These are phyloP conservation scores for Oreochromis mossambicus DNA, from an alignment of 2,797 vertebrate species.

Conservation along the genomic window DNA sequence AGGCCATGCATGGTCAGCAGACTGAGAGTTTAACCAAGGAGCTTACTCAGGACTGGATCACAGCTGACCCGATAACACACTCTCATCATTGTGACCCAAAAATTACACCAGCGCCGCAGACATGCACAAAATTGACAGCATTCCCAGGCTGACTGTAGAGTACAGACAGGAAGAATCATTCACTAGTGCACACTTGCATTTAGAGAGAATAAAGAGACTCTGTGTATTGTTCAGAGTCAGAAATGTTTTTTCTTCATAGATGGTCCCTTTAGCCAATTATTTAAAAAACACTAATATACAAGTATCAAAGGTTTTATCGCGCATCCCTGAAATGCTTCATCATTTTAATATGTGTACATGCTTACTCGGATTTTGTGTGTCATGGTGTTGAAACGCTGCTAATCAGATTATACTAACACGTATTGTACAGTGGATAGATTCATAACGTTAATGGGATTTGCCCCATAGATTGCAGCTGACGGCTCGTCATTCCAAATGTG, in stretches of 20 bases:
- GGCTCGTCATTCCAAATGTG: slow-evolving; percentile 45
- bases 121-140: background rate
- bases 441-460: slow-evolving; percentile 62
- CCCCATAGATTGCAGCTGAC: slow-evolving; percentile 19
- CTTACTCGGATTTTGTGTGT: slow-evolving; percentile 40
- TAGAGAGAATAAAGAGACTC: background rate
- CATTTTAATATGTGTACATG: background rate
- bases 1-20: slow-evolving; percentile 74
- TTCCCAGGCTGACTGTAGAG: background rate
- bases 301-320: background rate
- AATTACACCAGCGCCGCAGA: slow-evolving; percentile 21
- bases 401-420: slow-evolving; percentile 65
- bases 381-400: slow-evolving; percentile 38
- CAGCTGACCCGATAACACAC: slow-evolving; percentile 75
- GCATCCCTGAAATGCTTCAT: slow-evolving; percentile 1
- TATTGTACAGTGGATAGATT: slow-evolving; percentile 50
- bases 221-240: background rate
- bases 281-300: background rate
- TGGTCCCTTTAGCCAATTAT: background rate
- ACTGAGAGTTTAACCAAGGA: slow-evolving; percentile 74
- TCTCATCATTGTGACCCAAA: slow-evolving; percentile 62
- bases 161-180: background rate
- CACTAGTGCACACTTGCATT: background rate
- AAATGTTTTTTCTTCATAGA: background rate
- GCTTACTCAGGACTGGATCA: slow-evolving; percentile 75